Conservation (phyloP, 2,113 vertebrate species). For the Misgurnus anguillicaudatus region DNA sequence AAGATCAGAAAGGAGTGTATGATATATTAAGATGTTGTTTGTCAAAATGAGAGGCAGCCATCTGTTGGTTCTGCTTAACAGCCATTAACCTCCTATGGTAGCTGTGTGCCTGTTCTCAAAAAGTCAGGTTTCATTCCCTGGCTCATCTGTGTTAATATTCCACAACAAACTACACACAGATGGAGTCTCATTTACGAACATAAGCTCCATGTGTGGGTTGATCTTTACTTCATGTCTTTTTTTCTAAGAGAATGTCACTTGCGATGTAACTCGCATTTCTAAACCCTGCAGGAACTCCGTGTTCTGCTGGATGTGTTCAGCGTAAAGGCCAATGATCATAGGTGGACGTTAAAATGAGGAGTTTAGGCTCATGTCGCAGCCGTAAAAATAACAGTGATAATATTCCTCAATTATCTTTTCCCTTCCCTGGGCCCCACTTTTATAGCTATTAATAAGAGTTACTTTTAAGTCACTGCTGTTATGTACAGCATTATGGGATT, state of each 20-base stretch:
- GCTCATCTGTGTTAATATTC: slow-evolving; percentile 64
- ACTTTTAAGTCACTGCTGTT: not conserved
- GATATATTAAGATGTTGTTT: not conserved
- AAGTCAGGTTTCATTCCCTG: slow-evolving; percentile 57
- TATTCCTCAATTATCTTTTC: slow-evolving; percentile 6
- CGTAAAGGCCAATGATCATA: not conserved
- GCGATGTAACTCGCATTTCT: not conserved
- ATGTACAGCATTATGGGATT: not conserved
- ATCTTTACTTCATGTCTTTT: not conserved
- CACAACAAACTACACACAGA: slow-evolving; percentile 64
- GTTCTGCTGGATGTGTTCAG: not conserved
- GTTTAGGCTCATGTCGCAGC: not conserved
- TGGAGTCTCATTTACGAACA: slow-evolving; percentile 66
- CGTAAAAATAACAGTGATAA: too few species aligned
- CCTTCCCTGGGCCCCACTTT: slow-evolving; percentile 7
- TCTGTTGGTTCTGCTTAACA: slow-evolving; percentile 38
- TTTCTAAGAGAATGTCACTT: slow-evolving; percentile 15
- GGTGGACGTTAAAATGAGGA: slow-evolving; percentile 9
- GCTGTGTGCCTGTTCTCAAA: slow-evolving; percentile 45
- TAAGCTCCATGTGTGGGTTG: slow-evolving; percentile 47
- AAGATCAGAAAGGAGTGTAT: not conserved
- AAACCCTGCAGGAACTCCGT: not conserved
- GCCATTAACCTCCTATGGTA: not conserved
- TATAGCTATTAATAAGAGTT: not conserved
- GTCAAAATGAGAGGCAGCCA: slow-evolving; percentile 32